Base-by-base conservation (phyloP, 1,140 invertebrate species). In the Drosophila lini region DNA sequence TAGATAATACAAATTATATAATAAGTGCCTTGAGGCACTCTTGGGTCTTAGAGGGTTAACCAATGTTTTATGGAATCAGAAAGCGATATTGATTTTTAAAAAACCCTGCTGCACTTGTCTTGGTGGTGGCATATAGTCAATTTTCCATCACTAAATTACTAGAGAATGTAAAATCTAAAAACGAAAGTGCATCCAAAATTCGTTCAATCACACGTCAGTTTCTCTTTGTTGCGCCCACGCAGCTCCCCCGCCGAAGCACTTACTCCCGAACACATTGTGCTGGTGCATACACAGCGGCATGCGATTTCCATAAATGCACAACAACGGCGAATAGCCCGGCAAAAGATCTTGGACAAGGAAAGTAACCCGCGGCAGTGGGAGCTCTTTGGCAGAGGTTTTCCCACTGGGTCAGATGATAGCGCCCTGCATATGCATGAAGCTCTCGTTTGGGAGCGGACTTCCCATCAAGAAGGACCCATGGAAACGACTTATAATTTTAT, bases 231-330 rank as follows among this genome's bases (percentile, higher is more conserved):
- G 73, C 64, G 70, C 60, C 45, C 60, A 55, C 63, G 70, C 70
- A 76, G 76, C 68, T 73, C 69, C 67, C 69, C 19, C 28, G 36
- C 58, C 45, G 57, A 45, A 34, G 59, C 58, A 60, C 80, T 53
- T 36, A 53, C 50, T 28, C 31, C 76, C 10, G 41, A 25, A 75
- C 40, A 40, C 53, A 59, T 61, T 63, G 56, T 63, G 11, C 36
- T 42, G 36, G 55, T 19, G 53, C 53, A 56, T 56, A n/a, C 75
- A 41, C 25, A 16, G 48, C 61, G 22, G 52, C 62, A 70, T 50
- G 42, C 63, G 48, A 86, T 88, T 86, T 86, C 83, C 83, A 86
- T 86, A 88, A 86, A 80, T 80, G 83, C 76, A 76, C 71, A 80
- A 63, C 70, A 74, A 58, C 67, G 62, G 40, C 62, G 76, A 41